phyloP scores from a whole-genome alignment of 2,797 vertebrate genomes.

The Aulostomus chinensis region DNA sequence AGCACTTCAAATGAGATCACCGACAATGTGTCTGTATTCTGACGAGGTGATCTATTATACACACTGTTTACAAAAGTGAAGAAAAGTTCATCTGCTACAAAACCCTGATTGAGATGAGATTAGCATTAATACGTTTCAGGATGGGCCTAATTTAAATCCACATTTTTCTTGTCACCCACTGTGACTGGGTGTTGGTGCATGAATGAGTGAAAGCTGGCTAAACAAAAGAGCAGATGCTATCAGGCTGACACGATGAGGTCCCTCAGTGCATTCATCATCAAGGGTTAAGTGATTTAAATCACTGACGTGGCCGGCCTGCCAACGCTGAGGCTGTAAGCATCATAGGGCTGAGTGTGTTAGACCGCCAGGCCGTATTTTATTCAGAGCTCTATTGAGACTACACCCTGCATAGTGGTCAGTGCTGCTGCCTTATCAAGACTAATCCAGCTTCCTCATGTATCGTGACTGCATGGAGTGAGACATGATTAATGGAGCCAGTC shows the following conservation, averaged over 20 bases:
- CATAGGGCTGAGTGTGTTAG: slow-evolving; percentile 53
- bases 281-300: slow-evolving; percentile 69
- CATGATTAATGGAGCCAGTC: slow-evolving; percentile 41
- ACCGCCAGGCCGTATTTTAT: slow-evolving; percentile 65
- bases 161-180: slow-evolving; percentile 2
- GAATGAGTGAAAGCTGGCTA: slow-evolving; percentile 26
- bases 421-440: slow-evolving; percentile 55
- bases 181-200: not conserved
- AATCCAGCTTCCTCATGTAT: slow-evolving; percentile 51
- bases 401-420: slow-evolving; percentile 51
- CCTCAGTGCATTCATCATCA: slow-evolving; percentile 39
- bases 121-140: too few species aligned
- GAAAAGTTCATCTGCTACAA: not conserved
- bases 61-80: not conserved
- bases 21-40: not conserved
- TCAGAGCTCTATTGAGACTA: slow-evolving; percentile 70
- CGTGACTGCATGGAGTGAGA: slow-evolving; percentile 22
- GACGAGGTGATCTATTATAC: not conserved
- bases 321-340: slow-evolving; percentile 69
- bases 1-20: slow-evolving; percentile 4
- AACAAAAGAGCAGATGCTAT: slow-evolving; percentile 47
- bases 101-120: slow-evolving; percentile 2
- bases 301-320: slow-evolving; percentile 63
- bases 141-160: slow-evolving; percentile 4
- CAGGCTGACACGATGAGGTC: slow-evolving; percentile 32